A percentile compares a stretch with the other conserved stretches of the same genome.
These are phyloP conservation scores for Carettochelys insculpta DNA, from an alignment of 2,113 vertebrate species.

Conservation along the genomic window DNA sequence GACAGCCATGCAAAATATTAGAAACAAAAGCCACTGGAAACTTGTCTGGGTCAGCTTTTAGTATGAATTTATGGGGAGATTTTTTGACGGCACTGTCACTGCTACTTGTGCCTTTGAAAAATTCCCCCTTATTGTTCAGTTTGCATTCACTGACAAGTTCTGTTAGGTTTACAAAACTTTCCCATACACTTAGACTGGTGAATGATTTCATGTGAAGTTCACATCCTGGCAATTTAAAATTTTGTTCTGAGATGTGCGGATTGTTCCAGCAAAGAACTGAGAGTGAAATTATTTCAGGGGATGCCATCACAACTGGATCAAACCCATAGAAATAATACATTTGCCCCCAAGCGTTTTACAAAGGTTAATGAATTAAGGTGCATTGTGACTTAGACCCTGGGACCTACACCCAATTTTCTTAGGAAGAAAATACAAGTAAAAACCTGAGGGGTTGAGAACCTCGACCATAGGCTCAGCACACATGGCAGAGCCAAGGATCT, in stretches of 20 bases:
- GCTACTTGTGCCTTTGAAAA: background rate
- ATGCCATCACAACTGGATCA: conserved; percentile 39
- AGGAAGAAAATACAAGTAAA: too few species aligned
- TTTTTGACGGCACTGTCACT: background rate
- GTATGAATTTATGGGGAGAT: background rate
- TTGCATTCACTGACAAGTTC: background rate
- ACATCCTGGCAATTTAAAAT: background rate
- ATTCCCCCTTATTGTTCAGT: background rate
- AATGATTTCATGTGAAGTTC: background rate
- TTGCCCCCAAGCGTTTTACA: conserved; percentile 39
- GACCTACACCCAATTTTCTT: too few species aligned
- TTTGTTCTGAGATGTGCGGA: conserved; percentile 32
- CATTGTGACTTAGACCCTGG: too few species aligned
- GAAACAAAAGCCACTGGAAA: background rate
- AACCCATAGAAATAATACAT: conserved; percentile 54
- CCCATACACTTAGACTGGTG: background rate
- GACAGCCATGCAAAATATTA: background rate
- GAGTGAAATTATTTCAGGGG: conserved; percentile 55
- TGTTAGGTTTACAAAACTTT: background rate
- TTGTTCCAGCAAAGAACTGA: conserved; percentile 15
- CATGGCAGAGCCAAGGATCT: fast-evolving
- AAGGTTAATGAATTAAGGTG: background rate
- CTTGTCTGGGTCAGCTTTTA: fast-evolving
- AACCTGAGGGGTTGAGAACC: background rate
- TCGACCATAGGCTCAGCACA: background rate